These are phyloP conservation scores for Xylocopa sonorina DNA, from an alignment of 1,140 invertebrate species.

Conservation along the genomic window DNA sequence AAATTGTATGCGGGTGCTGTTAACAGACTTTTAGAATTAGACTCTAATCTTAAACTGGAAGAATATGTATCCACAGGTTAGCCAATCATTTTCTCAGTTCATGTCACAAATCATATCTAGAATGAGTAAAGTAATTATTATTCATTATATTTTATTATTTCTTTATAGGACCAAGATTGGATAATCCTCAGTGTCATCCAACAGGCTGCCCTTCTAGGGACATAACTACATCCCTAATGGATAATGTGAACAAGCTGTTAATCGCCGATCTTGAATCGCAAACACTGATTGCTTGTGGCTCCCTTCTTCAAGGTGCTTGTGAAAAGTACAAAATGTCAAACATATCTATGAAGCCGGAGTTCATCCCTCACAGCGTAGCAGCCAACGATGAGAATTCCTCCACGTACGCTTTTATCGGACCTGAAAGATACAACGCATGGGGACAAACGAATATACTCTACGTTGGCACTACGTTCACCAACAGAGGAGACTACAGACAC, in stretches of 20 bases:
- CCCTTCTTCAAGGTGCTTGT: conserved; percentile 93
- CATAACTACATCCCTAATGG: conserved; percentile 86
- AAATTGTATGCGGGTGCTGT: conserved; percentile 90
- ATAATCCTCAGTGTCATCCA: conserved; percentile 94
- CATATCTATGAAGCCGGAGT: conserved; percentile 89
- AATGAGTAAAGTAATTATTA: conserved; percentile 10
- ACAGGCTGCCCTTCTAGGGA: conserved; percentile 88
- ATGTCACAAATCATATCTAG: no score
- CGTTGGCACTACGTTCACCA: conserved; percentile 97
- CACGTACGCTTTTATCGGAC: conserved; percentile 97
- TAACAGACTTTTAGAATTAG: conserved; percentile 92
- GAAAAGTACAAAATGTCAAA: conserved; percentile 92
- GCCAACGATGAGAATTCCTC: conserved; percentile 96
- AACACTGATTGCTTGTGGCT: conserved; percentile 93
- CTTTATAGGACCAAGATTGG: conserved; percentile 88
- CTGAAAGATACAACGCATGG: conserved; percentile 91
- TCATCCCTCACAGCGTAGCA: conserved; percentile 91
- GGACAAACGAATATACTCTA: conserved; percentile 92
- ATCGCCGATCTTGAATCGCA: conserved; percentile 92
- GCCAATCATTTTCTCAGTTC: neutral
- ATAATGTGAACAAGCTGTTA: conserved; percentile 96
- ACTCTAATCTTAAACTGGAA: conserved; percentile 87
- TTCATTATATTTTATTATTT: conserved; percentile 62
- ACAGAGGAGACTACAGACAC: conserved; percentile 95
- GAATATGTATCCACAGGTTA: conserved; percentile 85